Conservation (phyloP, 1,140 invertebrate species). For the Hyposmocoma kahamanoa region DNA sequence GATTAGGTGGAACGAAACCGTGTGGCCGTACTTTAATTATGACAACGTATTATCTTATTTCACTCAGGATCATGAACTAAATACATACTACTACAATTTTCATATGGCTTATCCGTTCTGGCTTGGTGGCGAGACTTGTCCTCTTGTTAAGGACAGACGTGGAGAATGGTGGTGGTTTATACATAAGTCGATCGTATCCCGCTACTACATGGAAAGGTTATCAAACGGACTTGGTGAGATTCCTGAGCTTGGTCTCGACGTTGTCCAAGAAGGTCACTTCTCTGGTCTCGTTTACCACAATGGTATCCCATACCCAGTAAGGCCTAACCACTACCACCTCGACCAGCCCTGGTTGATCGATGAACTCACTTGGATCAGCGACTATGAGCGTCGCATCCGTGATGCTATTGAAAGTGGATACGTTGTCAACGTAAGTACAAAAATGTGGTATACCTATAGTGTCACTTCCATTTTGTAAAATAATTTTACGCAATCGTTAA, state of each 20-base stretch:
- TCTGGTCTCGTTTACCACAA: conserved; percentile 79
- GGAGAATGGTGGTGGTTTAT: conserved; percentile 78
- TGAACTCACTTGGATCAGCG: conserved; percentile 68
- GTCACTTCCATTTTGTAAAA: too few relatives aligned
- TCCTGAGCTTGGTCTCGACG: conserved; percentile 73
- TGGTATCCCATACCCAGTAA: conserved; percentile 78
- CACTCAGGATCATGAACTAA: conserved; percentile 83
- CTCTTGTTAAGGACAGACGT: conserved; percentile 70
- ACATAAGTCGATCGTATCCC: conserved; percentile 77
- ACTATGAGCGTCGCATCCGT: conserved; percentile 76
- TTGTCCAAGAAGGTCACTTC: conserved; percentile 77
- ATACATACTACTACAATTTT: conserved; percentile 80
- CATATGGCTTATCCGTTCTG: conserved; percentile 78
- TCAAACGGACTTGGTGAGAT: conserved; percentile 78
- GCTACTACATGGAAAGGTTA: conserved; percentile 81
- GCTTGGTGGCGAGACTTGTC: conserved; percentile 69
- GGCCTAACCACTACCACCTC: conserved; percentile 67
- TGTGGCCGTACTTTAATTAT: conserved; percentile 63
- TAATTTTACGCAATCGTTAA: too few relatives aligned
- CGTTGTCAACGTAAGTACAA: conserved; percentile 62
- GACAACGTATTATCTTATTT: conserved; percentile 79
- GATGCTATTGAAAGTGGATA: conserved; percentile 78
- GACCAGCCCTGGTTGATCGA: conserved; percentile 37
- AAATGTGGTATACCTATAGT: too few relatives aligned
- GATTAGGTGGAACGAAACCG: conserved; percentile 74